Evolutionary conservation across 2,113 vertebrate species (phyloP).

Genomic region (Ictalurus furcatus): DNA sequence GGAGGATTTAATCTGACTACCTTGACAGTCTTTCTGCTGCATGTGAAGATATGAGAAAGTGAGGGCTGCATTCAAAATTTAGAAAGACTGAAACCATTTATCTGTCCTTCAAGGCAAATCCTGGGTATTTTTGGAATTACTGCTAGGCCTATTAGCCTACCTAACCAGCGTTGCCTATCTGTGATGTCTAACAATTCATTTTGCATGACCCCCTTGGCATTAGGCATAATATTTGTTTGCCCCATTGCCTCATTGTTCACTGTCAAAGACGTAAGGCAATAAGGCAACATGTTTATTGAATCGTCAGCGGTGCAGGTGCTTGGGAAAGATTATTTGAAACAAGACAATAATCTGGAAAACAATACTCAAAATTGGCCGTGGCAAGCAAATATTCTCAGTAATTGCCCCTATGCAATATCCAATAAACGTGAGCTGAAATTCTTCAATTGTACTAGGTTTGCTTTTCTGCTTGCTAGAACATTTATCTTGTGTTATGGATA

Average conservation of each 20-base stretch:
- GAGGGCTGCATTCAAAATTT: not conserved
- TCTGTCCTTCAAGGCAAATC: slow-evolving; percentile 13
- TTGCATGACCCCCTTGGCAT: slow-evolving; percentile 46
- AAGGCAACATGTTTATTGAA: slow-evolving; percentile 54
- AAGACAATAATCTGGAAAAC: slow-evolving; percentile 48
- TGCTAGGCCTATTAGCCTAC: slow-evolving; percentile 4
- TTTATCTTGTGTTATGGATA: slow-evolving; percentile 23
- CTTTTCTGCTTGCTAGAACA: slow-evolving; percentile 1
- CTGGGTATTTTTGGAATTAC: slow-evolving; percentile 15
- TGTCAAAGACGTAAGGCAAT: slow-evolving; percentile 51
- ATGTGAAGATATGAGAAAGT: slow-evolving; percentile 24
- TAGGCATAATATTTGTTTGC: slow-evolving; percentile 52
- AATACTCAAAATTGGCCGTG: slow-evolving; percentile 49
- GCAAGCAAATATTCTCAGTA: slow-evolving; percentile 49
- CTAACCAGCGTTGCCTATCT: slow-evolving; percentile 20
- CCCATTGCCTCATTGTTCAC: slow-evolving; percentile 51
- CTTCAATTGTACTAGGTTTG: slow-evolving; percentile 24
- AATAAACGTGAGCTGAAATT: slow-evolving; percentile 42
- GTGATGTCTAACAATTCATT: slow-evolving; percentile 30
- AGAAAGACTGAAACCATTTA: slow-evolving; percentile 9
- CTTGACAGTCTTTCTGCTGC: slow-evolving; percentile 19
- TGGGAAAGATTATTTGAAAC: slow-evolving; percentile 50
- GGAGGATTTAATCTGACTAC: slow-evolving; percentile 31
- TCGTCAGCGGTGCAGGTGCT: slow-evolving; percentile 51
- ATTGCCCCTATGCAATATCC: slow-evolving; percentile 44